Base-by-base conservation (phyloP, 2,888 invertebrate species). In the Zygaena filipendulae region DNA sequence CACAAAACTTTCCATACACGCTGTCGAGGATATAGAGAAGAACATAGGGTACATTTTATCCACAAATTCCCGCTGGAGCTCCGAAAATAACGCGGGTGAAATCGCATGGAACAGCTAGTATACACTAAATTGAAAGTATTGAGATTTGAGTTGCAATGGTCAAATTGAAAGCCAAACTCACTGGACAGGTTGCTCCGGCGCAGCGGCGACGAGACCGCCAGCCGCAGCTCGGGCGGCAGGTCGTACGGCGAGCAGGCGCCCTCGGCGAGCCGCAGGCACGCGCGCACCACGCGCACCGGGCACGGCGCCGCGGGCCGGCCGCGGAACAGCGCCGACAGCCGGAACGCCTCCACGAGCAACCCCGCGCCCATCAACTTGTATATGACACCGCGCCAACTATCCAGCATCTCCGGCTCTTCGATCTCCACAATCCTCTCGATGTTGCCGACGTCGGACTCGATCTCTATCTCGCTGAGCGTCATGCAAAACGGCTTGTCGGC, bases 181-280 rank as follows among this genome's bases (percentile, higher is more conserved):
- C 80, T 48, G 16, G 72, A 59, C 13, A 79, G 39, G 45, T 66
- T 71, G 36, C 59, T 66, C 30, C 69, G 71, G 21, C 60, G 38
- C 9, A 58, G 43, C 3, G 75, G 64, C 13, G 75, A 71, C 0
- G 77, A 63, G 21, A 79, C 75, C 5, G 88, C 64, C 30, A 84
- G 63, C 27, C 86, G 81, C 49, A 90, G 82, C 46, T 88, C 85
- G 24, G 81, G 71, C 2, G 84, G 85, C 41, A 91, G 56, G 33
- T 87, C 83, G 44, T 84, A 82, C 0, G 87, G 87, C 20, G 80
- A 70, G 19, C 83, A 67, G 3, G 81, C 67, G 3, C 85, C 85
- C 53, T 88, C 88, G 0, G 87, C 88, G 28, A 88, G 52, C 46
- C 79, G 82, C 39, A 85, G 63, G 38, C 86, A 87, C 2, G 87